Evolutionary conservation across 2,888 invertebrate genomes (phyloP), one percentile per base, ranked within the genome.

Genomic region (Adelognathus sp.): DNA sequence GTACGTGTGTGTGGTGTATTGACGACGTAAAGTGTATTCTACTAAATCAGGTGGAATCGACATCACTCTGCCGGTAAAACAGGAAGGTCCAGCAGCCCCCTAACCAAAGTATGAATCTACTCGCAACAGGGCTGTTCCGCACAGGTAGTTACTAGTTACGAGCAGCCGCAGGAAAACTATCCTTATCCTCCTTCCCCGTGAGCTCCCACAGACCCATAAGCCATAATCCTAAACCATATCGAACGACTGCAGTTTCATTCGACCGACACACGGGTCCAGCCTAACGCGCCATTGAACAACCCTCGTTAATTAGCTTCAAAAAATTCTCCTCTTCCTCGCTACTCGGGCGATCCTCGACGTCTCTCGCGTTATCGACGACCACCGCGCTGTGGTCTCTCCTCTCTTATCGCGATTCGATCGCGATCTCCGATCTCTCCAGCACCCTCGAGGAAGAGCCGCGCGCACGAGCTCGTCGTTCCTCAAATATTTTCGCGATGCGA

Each of bases 241-340:
- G 33, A 33, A 58, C n/a, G 11, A 3, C 72, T 46, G 33, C 72
- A 72, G 41, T 54, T 63, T 63, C 63, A 44, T 72, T n/a, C 52
- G 29, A 44, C 9, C 29, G 41, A 44, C 29, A n/a, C 44, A 27
- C 44, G 36, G 18, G 36, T 1, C 9, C 21, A 1, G 18, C 24
- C 33, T 14, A 9, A 4, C 24, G 7, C n/a, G 5, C 16, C 21
- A 9, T 29, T 7, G 16, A 4, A 11, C 75, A 77, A 70, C 71
- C 80, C 73, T 83, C 81, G 82, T 83, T 86, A 84, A 86, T 86
- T 86, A 85, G 81, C 81, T 64, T 80, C 79, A 76, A 82, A 84
- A 85, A 83, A 83, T 81, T 76, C 69, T 70, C 56, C 73, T 44
- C 73, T 69, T 80, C 73, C 60, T 67, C 56, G 69, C 81, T 82